Percentiles rank a stretch among this genome's conserved stretches.
Evolutionary conservation across 2,113 vertebrate genomes (phyloP).

Genomic region (Cryptoleucopteryx plumbea): DNA sequence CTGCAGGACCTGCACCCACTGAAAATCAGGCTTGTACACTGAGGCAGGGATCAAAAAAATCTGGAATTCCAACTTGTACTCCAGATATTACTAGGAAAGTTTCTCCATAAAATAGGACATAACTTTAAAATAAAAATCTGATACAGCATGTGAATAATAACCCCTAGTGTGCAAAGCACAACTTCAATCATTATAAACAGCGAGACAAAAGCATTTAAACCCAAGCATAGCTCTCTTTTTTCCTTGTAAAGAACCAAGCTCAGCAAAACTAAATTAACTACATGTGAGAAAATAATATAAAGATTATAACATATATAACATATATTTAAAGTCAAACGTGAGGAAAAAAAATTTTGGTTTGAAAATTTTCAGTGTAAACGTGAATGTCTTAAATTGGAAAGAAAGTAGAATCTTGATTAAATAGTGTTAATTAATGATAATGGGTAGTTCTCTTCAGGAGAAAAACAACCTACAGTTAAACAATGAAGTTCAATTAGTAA

Average conservation of each 20-base stretch:
- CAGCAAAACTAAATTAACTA: neutral
- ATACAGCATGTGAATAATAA: neutral
- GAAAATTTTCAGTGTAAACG: neutral
- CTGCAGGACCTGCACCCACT: neutral
- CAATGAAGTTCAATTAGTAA: neutral
- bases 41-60: neutral
- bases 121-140: neutral
- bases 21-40: neutral
- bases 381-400: neutral
- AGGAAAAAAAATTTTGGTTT: neutral
- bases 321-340: neutral
- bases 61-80: neutral
- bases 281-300: neutral
- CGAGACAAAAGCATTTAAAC: neutral
- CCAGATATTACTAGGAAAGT: neutral
- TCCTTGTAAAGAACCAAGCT: neutral
- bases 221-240: neutral
- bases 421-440: neutral
- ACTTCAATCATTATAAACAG: neutral
- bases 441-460: neutral
- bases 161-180: neutral
- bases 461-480: conserved; percentile 1
- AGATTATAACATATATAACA: no score
- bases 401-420: neutral
- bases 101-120: neutral